These are phyloP conservation scores for Aphis craccivora DNA, from an alignment of 1,140 invertebrate genomes.

Conservation along the genomic window DNA sequence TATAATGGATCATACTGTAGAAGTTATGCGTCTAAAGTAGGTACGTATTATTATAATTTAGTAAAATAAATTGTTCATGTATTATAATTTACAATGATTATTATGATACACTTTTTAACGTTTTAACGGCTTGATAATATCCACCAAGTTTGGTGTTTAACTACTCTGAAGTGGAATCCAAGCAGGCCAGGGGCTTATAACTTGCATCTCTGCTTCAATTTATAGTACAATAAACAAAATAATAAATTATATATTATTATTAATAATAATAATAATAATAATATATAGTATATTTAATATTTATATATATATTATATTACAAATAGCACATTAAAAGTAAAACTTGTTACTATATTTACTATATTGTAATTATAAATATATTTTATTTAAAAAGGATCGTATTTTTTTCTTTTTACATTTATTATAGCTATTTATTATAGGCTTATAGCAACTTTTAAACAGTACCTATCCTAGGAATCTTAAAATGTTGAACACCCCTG, in stretches of 20 bases:
- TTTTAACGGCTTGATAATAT: background rate
- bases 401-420: background rate
- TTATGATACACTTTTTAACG: background rate
- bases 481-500: background rate
- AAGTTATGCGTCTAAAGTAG: too few species aligned
- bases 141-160: background rate
- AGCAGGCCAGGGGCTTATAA: background rate
- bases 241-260: too few species aligned
- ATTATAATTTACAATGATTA: background rate
- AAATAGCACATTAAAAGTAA: background rate
- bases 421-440: too few species aligned
- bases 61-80: too few species aligned
- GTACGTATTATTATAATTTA: too few species aligned
- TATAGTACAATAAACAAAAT: too few species aligned
- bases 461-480: background rate
- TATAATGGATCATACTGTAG: background rate
- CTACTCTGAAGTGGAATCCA: background rate
- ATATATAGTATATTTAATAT: too few species aligned
- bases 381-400: background rate
- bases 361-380: background rate
- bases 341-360: background rate
- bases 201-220: too few species aligned
- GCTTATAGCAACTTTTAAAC: background rate
- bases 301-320: too few species aligned
- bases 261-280: too few species aligned